Evolutionary conservation across 1,140 invertebrate species (phyloP).

Genomic region (Cydia strobilella): DNA sequence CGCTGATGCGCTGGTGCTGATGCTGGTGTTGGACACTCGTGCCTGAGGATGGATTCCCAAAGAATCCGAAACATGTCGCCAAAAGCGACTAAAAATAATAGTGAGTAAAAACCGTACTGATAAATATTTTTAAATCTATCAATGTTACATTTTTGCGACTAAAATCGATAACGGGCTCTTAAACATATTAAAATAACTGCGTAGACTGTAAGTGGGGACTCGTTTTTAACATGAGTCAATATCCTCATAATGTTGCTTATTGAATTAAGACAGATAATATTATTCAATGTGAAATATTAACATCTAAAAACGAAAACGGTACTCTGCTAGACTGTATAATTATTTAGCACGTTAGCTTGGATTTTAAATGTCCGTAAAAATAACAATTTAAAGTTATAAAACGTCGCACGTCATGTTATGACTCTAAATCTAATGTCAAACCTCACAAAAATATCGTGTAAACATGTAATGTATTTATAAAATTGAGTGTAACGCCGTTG

Average conservation of each 20-base stretch:
- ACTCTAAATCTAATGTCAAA: neutral
- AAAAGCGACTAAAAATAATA: too few species aligned
- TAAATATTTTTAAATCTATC: too few species aligned
- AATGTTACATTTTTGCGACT: too few species aligned
- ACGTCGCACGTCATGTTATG: neutral
- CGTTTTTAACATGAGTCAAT: slow-evolving; percentile 19
- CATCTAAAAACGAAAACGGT: neutral
- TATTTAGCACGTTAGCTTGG: neutral
- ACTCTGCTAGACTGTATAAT: neutral
- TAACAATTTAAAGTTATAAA: neutral
- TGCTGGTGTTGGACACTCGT: too few species aligned
- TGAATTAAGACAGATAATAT: slow-evolving; percentile 1
- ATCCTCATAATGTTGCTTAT: slow-evolving; percentile 23
- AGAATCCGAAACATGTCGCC: too few species aligned
- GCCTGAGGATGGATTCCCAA: too few species aligned
- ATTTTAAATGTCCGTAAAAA: neutral
- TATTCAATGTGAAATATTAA: neutral
- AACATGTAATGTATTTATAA: neutral
- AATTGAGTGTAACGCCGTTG: neutral
- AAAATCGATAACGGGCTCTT: too few species aligned
- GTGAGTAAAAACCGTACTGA: too few species aligned
- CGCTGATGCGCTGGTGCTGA: too few species aligned
- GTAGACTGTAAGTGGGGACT: neutral
- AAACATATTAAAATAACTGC: slow-evolving; percentile 13
- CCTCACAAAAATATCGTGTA: neutral